Base-by-base conservation (phyloP, 2,113 vertebrate species). In the Halichoerus grypus region DNA sequence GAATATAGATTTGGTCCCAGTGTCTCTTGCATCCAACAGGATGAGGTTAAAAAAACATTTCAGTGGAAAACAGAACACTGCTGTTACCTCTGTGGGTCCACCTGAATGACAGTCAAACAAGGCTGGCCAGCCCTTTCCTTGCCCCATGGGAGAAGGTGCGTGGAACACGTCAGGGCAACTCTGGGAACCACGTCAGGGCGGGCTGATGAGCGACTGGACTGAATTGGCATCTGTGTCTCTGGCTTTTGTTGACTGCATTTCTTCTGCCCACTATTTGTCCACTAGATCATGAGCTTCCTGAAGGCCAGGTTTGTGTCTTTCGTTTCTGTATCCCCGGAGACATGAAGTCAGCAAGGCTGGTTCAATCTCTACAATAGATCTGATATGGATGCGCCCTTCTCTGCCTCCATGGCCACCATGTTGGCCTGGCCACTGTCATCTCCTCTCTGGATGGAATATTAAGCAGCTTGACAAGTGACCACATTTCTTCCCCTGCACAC, bases 131-230 rank as follows among this genome's bases (percentile, higher is more conserved):
- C 26, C 9, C 26, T 61, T 22, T 18, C 74, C 74, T 67, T n/a
- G 67, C 24, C 33, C 33, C 1, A 7, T 4, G 18, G 18, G 7
- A 6, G 36, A 3, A 46, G 24, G 13, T 36, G 6, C 6, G 1
- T 1, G 6, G 57, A 36, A 55, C 15, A 3, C 4, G 11, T 33
- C 36, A 6, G 7, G 31, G 67, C 6, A 0, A 36, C n/a, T 1
- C 2, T 7, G 36, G 71, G 15, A 69, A 13, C 36, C 82, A 28
- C 0, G 3, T 8, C 14, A 63, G n/a, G 7, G 9, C 13, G 49
- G 31, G 24, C 16, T 51, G 21, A 31, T 33, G 28, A n/a, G 49
- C 42, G 49, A 12, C 14, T 49, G 31, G 83, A 14, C 42, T 28
- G 28, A 79, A 24, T 3, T 22, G 46, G 15, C 71, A 55, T 31